These are phyloP conservation scores for Opisthograptis luteolata DNA, from an alignment of 2,888 invertebrate genomes.

Conservation along the genomic window DNA sequence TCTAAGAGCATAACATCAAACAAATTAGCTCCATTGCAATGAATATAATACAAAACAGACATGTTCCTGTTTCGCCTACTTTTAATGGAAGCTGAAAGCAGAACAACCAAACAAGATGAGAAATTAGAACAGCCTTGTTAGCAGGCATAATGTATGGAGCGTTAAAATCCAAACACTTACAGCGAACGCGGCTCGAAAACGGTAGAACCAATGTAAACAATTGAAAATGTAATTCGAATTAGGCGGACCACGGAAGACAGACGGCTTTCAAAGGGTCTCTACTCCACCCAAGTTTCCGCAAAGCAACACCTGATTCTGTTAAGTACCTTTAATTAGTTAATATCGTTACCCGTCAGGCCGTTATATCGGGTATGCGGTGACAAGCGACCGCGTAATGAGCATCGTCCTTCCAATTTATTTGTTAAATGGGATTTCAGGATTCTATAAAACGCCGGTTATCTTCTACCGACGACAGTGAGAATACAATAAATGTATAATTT, in stretches of 20 bases:
- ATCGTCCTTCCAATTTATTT: constrained; percentile 18
- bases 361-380: constrained; percentile 5
- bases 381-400: constrained; percentile 17
- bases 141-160: not conserved
- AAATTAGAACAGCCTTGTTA: not conserved
- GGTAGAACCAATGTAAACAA: constrained; percentile 13
- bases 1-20: too few relatives aligned
- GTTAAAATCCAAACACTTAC: constrained; percentile 1
- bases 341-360: constrained; percentile 6
- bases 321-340: constrained; percentile 28
- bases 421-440: constrained; percentile 15
- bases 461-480: not conserved
- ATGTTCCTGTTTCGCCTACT: too few relatives aligned
- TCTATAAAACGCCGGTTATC: not conserved
- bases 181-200: constrained; percentile 1
- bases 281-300: constrained; percentile 10
- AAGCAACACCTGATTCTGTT: constrained; percentile 26
- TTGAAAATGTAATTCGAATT: constrained; percentile 13
- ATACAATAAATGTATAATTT: not conserved
- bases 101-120: not conserved
- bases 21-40: too few relatives aligned
- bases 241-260: constrained; percentile 11
- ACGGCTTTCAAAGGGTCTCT: constrained; percentile 12
- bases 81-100: too few relatives aligned
- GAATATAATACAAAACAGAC: too few relatives aligned